These are phyloP conservation scores for Cettia cetti DNA, from an alignment of 2,113 vertebrate genomes.

Conservation along the genomic window DNA sequence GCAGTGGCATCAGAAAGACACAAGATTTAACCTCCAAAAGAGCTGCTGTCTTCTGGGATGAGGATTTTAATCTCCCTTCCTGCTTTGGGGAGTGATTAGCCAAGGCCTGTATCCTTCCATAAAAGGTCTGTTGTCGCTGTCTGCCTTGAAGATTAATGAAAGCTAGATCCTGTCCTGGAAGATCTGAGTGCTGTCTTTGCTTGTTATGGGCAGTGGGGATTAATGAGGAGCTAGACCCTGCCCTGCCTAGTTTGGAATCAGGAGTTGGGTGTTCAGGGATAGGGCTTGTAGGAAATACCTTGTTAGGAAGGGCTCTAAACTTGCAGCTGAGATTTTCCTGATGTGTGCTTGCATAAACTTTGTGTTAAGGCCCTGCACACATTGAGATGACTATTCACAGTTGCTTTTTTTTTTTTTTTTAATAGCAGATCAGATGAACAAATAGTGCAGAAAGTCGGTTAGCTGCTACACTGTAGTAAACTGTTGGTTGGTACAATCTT, in stretches of 20 bases:
- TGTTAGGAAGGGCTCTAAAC: conserved; percentile 22
- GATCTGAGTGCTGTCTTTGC: not conserved
- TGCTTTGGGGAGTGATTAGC: not conserved
- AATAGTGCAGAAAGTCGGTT: not conserved
- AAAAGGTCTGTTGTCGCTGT: conserved; percentile 27
- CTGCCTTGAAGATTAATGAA: conserved; percentile 42
- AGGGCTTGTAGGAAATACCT: not conserved
- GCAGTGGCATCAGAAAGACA: not conserved
- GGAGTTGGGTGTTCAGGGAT: not conserved
- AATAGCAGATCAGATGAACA: not conserved
- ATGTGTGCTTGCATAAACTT: not conserved
- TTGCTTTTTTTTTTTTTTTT: not conserved
- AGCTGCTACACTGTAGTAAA: not conserved
- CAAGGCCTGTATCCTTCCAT: not conserved
- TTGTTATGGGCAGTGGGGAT: not conserved
- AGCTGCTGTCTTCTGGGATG: not conserved
- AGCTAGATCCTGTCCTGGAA: not conserved
- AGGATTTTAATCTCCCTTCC: not conserved
- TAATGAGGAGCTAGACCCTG: conserved; percentile 20
- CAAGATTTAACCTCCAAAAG: not conserved
- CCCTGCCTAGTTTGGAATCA: not conserved
- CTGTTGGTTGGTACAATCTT: not conserved
- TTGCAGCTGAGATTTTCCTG: not conserved
- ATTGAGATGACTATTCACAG: not conserved
- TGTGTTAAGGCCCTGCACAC: not conserved